phyloP scores from a whole-genome alignment of 2,797 vertebrate species.

The Streptopelia turtur region DNA sequence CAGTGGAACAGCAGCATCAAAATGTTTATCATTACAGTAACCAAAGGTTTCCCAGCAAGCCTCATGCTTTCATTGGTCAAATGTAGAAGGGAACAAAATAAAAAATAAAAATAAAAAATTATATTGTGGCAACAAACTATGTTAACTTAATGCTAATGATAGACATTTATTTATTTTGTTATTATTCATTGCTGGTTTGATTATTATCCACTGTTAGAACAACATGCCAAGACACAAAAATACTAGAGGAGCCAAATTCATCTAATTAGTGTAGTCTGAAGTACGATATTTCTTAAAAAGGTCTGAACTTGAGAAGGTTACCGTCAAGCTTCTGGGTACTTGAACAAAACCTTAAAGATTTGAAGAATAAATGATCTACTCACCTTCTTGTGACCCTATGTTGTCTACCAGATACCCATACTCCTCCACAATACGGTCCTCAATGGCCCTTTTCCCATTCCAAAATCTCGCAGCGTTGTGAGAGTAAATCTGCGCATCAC shows the following conservation, averaged over 20 bases:
- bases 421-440: conserved; percentile 60
- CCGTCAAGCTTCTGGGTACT: not conserved
- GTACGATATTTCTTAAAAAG: not conserved
- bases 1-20: not conserved
- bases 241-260: not conserved
- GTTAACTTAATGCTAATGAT: not conserved
- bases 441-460: conserved; percentile 65
- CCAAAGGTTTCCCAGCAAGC: conserved; percentile 13
- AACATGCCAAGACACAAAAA: not conserved
- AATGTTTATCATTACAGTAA: not conserved
- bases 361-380: not conserved
- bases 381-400: conserved; percentile 27
- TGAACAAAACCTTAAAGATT: not conserved
- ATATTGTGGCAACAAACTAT: not conserved
- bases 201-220: not conserved
- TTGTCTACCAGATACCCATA: not conserved
- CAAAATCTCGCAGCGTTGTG: conserved; percentile 55
- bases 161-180: not conserved
- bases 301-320: not conserved
- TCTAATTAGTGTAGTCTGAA: not conserved
- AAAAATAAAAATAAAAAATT: no score
- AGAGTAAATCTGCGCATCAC: conserved; percentile 62
- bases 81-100: no score
- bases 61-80: conserved; percentile 46
- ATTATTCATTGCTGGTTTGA: not conserved